phyloP scores from a whole-genome alignment of 2,888 invertebrate genomes.

The Diaprepes abbreviatus region DNA sequence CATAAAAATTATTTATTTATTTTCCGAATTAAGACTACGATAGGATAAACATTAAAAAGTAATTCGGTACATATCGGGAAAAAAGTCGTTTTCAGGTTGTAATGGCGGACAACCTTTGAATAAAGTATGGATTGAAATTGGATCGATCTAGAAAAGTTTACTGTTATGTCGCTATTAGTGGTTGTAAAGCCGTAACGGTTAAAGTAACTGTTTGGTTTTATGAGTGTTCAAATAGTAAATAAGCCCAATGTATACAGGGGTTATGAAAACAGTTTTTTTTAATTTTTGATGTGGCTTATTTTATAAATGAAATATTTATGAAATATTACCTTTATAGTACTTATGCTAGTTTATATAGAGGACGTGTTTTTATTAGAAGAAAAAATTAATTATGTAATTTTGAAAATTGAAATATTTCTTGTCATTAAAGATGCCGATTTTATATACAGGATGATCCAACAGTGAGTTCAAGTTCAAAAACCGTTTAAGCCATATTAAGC shows the following conservation, averaged over 20 bases:
- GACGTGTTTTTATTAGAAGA: too few relatives aligned
- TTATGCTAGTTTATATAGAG: too few relatives aligned
- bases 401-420: too few relatives aligned
- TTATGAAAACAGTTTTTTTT: too few relatives aligned
- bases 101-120: slow-evolving; percentile 29
- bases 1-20: slow-evolving; percentile 28
- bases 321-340: too few relatives aligned
- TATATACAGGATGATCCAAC: too few relatives aligned
- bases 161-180: slow-evolving; percentile 40
- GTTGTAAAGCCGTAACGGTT: slow-evolving; percentile 24
- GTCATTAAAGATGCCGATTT: too few relatives aligned
- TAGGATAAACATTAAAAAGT: slow-evolving; percentile 33
- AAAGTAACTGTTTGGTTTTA: slow-evolving; percentile 8
- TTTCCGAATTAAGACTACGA: slow-evolving; percentile 20
- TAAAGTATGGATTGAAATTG: slow-evolving; percentile 39
- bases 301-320: too few relatives aligned
- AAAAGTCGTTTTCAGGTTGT: slow-evolving; percentile 32
- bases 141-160: slow-evolving; percentile 38
- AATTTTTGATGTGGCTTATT: too few relatives aligned
- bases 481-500: too few relatives aligned
- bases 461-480: too few relatives aligned
- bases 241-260: not conserved
- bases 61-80: slow-evolving; percentile 20
- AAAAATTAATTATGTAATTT: too few relatives aligned
- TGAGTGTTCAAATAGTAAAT: slow-evolving; percentile 4